Evolutionary conservation across 2,797 vertebrate species (phyloP), one percentile per base, ranked within the genome.

Genomic region (Alosa sapidissima): DNA sequence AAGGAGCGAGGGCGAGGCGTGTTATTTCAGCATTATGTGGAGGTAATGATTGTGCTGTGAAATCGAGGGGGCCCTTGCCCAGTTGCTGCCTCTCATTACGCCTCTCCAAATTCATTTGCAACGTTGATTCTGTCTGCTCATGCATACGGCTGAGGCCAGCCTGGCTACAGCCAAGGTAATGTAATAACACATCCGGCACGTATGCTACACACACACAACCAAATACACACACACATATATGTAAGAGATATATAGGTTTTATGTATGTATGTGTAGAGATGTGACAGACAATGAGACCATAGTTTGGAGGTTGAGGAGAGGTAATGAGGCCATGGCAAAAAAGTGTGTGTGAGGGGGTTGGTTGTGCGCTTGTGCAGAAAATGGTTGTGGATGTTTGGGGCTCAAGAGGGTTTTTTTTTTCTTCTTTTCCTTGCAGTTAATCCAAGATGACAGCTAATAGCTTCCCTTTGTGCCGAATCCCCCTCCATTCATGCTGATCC

Each of bases 81-180:
- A 92, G 92, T 75, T 86, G 91, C 93, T 89, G 85, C 89, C 92
- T 93, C 92, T 94, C 94, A 95, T 95, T 94, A 95, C 90, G 88
- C 90, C 91, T 92, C 94, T 94, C 94, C 92, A 95, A 94, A 95
- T 95, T 94, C 93, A 95, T 96, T 95, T 94, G 92, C 93, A 92
- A 93, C 93, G 88, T 95, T 81, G 90, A 92, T 94, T 95, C 89
- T 92, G 91, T 91, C 92, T 91, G 91, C 89, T 95, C 92, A 91
- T 91, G 92, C 92, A 93, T 92, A 93, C 91, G 60, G 89, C 28
- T 45, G 93, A 92, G 83, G 88, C 90, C 87, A 82, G 88, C 88
- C 85, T 82, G 84, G 87, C 90, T 84, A 87, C 55, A 72, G 65
- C 81, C 81, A 55, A 11, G 14, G 68, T 82, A 86, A 87, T 82